These are phyloP conservation scores for Hyposmocoma kahamanoa DNA, from an alignment of 1,140 invertebrate genomes.

Conservation along the genomic window DNA sequence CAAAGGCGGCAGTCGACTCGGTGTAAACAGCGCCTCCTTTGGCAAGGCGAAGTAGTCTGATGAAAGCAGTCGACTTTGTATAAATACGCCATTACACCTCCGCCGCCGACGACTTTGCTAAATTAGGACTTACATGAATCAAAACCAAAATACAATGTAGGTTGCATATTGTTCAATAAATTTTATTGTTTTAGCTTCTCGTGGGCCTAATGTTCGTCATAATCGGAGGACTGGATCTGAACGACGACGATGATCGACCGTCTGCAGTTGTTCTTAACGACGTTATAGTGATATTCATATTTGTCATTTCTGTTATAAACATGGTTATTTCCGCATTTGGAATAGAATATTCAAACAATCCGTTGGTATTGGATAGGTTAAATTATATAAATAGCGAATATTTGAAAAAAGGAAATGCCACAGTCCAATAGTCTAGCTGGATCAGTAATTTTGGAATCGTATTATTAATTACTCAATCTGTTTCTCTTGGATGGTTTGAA, in stretches of 20 bases:
- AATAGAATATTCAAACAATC: slow-evolving; percentile 82
- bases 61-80: too few species aligned
- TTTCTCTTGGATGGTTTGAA: too few species aligned
- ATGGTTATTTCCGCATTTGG: slow-evolving; percentile 88
- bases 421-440: slow-evolving; percentile 11
- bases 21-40: too few species aligned
- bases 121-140: too few species aligned
- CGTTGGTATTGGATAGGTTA: slow-evolving; percentile 65
- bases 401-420: slow-evolving; percentile 45
- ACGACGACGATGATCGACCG: slow-evolving; percentile 80
- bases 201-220: slow-evolving; percentile 86
- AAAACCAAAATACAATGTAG: too few species aligned
- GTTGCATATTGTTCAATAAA: too few species aligned
- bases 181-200: slow-evolving; percentile 76
- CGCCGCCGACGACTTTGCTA: too few species aligned
- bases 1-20: too few species aligned
- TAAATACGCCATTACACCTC: too few species aligned
- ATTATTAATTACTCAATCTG: too few species aligned
- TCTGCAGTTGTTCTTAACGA: slow-evolving; percentile 85
- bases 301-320: slow-evolving; percentile 85
- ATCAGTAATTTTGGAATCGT: too few species aligned
- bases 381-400: slow-evolving; percentile 54
- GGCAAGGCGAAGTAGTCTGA: too few species aligned
- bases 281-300: slow-evolving; percentile 84
- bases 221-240: slow-evolving; percentile 87